These are phyloP conservation scores for Geotrupes spiniger DNA, from an alignment of 2,888 invertebrate species.

Conservation along the genomic window DNA sequence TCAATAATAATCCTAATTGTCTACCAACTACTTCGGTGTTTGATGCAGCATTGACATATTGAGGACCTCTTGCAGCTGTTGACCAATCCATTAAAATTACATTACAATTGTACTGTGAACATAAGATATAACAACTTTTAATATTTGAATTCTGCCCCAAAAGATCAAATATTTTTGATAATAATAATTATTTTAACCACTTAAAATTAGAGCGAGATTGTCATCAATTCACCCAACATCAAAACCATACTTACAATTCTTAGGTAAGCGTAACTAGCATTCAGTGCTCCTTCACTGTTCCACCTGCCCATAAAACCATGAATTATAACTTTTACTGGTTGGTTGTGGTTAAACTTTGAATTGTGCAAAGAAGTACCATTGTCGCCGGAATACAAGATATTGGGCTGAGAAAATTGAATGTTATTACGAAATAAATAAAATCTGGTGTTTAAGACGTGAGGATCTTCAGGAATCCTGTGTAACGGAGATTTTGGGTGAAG, in stretches of 20 bases:
- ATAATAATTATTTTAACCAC: no score
- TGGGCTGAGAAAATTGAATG: constrained; percentile 45
- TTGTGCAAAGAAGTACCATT: constrained; percentile 47
- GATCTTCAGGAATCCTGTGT: constrained; percentile 57
- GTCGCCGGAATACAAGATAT: constrained; percentile 52
- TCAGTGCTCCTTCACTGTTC: constrained; percentile 50
- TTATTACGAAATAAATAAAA: constrained; percentile 54
- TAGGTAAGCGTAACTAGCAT: constrained; percentile 50
- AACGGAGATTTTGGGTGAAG: constrained; percentile 53
- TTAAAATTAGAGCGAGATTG: no score
- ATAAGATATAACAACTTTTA: constrained; percentile 5
- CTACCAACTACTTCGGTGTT: constrained; percentile 61
- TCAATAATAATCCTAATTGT: constrained; percentile 55
- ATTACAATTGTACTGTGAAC: constrained; percentile 54
- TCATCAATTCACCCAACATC: no score
- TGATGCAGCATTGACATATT: constrained; percentile 57
- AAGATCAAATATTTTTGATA: no score
- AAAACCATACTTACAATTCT: constrained; percentile 56
- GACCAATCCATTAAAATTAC: constrained; percentile 59
- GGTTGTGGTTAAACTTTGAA: constrained; percentile 51
- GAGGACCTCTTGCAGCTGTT: constrained; percentile 55
- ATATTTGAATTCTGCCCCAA: no score
- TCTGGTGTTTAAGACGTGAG: constrained; percentile 53
- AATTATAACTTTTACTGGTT: constrained; percentile 54
- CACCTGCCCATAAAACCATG: constrained; percentile 61